Evolutionary conservation across 35 echinoderm and acorn worm genomes (phyloP), one percentile per base, ranked within the genome.

Genomic region (Apostichopus japonicus): DNA sequence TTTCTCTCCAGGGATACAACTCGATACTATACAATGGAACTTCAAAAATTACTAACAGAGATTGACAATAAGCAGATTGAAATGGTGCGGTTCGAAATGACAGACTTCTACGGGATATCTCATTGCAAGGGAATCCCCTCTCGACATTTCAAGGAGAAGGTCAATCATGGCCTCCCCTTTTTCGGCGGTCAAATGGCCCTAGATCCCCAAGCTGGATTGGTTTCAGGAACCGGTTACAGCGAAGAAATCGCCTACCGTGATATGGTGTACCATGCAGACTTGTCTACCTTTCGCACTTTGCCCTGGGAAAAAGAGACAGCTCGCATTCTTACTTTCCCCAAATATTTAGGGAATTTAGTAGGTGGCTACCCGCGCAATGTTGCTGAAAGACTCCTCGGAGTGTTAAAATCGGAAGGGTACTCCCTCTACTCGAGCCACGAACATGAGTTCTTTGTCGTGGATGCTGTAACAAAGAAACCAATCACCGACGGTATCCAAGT

Each of bases 401-500:
- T 63, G n/a, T 58, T 93, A 23, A 25, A 79, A 11, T 16, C 79
- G 6, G 1, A 88, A 72, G 92, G 92, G 9, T 94, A 94, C 59
- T 87, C 84, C 0, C 63, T 94, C 4, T 77, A 54, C 21, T 88
- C 92, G 23, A 56, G 81, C 54, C 86, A 89, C 87, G 92, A 88
- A 52, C 15, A 96, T 23, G 95, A 96, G 55, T 96, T 96, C 77
- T 93, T 79, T 79, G 87, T 91, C 4, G 92, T 96, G 19, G 80
- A 96, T 56, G 75, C 19, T n/a, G 57, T 77, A 23, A 96, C 95
- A 44, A 91, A 72, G 88, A 55, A 93, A 65, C 95, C 92, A 5
- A 56, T 93, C 5, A 81, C 63, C 19, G 33, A 78, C 8, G 79
- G 87, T 23, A 27, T 24, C 6, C 63, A 93, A 17, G 21, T 80